These are phyloP conservation scores for Thripadectes ignobilis DNA, from an alignment of 2,797 vertebrate species.

Conservation along the genomic window DNA sequence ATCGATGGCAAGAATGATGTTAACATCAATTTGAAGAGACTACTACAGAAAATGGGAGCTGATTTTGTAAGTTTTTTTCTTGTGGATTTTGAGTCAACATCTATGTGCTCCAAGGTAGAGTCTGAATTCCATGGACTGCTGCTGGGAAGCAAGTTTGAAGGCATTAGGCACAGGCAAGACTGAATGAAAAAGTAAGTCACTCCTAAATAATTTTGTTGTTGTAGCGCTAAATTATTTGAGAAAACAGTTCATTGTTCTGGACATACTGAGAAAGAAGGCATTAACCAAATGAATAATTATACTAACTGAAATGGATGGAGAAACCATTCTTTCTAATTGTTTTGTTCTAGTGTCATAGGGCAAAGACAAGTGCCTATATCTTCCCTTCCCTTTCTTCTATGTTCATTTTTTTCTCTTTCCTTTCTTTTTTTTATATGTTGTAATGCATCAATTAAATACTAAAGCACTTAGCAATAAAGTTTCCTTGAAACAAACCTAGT, in stretches of 20 bases:
- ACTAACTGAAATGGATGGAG: neutral
- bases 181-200: conserved; percentile 51
- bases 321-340: conserved; percentile 40
- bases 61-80: neutral
- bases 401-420: neutral
- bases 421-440: neutral
- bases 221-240: conserved; percentile 20
- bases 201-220: conserved; percentile 21
- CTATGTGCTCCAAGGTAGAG: neutral
- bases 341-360: neutral
- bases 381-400: neutral
- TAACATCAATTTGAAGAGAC: neutral
- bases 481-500: neutral
- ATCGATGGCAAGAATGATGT: neutral
- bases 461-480: neutral
- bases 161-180: neutral
- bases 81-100: neutral
- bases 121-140: neutral
- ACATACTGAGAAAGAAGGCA: conserved; percentile 16
- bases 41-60: neutral
- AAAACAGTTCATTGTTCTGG: neutral
- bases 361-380: neutral
- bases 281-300: conserved; percentile 1
- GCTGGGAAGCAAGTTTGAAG: neutral
- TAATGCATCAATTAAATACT: neutral